Percentiles rank a stretch among this genome's conserved stretches.
phyloP scores from a whole-genome alignment of 2,113 vertebrate species.

The Dasypus novemcinctus region DNA sequence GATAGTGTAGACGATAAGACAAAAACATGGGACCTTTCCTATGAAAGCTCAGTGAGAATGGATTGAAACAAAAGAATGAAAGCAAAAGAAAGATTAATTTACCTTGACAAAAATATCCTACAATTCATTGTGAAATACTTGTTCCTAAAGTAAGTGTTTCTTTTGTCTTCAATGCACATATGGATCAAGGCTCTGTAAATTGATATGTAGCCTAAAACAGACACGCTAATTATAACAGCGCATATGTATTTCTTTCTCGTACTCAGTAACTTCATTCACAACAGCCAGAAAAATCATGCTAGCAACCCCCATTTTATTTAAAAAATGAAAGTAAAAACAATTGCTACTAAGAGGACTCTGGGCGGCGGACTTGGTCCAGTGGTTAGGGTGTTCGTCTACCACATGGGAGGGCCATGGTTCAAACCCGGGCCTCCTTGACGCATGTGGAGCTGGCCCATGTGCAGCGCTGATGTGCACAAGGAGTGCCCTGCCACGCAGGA shows the following conservation, averaged over 20 bases:
- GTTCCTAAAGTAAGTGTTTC: constrained; percentile 48
- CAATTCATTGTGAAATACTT: constrained; percentile 44
- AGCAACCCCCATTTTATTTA: neutral
- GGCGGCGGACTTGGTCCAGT: too few relatives aligned
- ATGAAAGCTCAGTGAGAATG: constrained; percentile 44
- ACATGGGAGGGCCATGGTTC: too few relatives aligned
- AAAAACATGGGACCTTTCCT: constrained; percentile 39
- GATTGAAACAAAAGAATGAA: constrained; percentile 53
- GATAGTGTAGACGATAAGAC: constrained; percentile 3
- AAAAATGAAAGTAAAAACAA: neutral
- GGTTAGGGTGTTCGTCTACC: too few relatives aligned
- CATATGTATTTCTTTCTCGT: constrained; percentile 28
- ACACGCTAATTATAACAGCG: constrained; percentile 33
- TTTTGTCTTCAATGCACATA: constrained; percentile 37
- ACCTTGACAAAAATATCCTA: constrained; percentile 49
- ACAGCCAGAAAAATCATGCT: neutral
- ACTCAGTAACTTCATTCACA: neutral
- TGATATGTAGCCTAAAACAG: constrained; percentile 22
- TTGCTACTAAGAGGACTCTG: neutral
- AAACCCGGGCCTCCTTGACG: too few relatives aligned
- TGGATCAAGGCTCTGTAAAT: constrained; percentile 44
- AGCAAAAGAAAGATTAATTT: constrained; percentile 49
- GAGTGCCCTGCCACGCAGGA: too few relatives aligned
- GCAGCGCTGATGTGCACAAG: too few relatives aligned
- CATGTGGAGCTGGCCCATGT: too few relatives aligned